Evolutionary conservation across 2,113 vertebrate genomes (phyloP), one percentile per base, ranked within the genome.

Genomic region (Cryptoleucopteryx plumbea): DNA sequence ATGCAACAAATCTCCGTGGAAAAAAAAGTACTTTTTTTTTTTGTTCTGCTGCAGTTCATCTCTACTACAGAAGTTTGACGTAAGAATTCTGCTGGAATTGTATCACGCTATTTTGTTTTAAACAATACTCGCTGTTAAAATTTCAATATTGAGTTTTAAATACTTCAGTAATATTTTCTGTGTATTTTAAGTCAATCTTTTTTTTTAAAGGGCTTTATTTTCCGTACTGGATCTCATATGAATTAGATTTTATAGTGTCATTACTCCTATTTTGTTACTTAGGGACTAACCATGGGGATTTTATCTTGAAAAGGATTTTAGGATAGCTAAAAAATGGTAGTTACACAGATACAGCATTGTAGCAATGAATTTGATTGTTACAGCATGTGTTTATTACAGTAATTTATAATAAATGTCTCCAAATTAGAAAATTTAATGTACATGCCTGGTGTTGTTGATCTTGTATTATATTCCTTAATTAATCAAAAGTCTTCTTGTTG

Each of bases 401-500:
- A 92, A 94, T 90, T 88, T 92, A 59, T 67, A 85, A 88, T 48
- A 91, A 91, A 87, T 92, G 83, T 50, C 32, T 88, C 72, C 47
- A 89, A 89, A 96, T 94, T 58, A 65, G 68, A 10, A 89, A 87
- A 94, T 82, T 82, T 72, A 75, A 62, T 50, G 53, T 87, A 42
- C 61, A 56, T 85, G 59, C 43, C 55, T 95, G 75, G 18, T 68
- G 20, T 7, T 96, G 80, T 82, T 93, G 81, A 65, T 93, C 61
- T 86, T 85, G 70, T 91, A 42, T 89, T 97, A 74, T 74, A 29
- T 74, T 91, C 42, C 47, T 55, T 95, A 89, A 87, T 95, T 96
- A 89, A 95, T 93, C 86, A 91, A 78, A 86, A 68, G 52, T n/a
- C 40, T 56, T 45, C n/a, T 75, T 85, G 29, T 71, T 1, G 16